phyloP scores from a whole-genome alignment of 2,113 vertebrate genomes.

The Brienomyrus brachyistius region DNA sequence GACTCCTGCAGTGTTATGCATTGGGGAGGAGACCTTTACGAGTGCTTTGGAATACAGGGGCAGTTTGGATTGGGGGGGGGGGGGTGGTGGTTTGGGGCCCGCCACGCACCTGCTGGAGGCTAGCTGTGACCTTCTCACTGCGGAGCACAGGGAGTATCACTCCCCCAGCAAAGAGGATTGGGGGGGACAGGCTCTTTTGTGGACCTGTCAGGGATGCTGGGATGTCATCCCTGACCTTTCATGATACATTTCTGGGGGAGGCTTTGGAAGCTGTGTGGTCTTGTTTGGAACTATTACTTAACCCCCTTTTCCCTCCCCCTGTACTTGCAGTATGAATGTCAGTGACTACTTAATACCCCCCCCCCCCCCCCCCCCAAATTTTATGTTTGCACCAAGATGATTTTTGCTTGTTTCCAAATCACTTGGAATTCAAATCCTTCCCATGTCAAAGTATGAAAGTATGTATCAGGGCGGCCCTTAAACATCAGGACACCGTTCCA shows the following conservation, averaged over 20 bases:
- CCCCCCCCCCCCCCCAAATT: too few relatives aligned
- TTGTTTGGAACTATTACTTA: not conserved
- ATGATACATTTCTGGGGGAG: not conserved
- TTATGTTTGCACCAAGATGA: not conserved
- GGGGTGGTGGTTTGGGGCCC: constrained; percentile 15
- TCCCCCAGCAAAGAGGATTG: constrained; percentile 27
- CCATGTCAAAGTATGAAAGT: not conserved
- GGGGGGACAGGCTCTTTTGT: constrained; percentile 19
- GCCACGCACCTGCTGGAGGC: constrained; percentile 41
- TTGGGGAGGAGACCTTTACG: constrained; percentile 46
- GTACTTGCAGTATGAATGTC: not conserved
- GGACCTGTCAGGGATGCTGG: constrained; percentile 29
- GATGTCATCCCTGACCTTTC: constrained; percentile 46
- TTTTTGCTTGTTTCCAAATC: not conserved
- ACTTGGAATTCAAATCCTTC: not conserved
- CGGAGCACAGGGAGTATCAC: constrained; percentile 32
- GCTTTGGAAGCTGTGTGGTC: not conserved
- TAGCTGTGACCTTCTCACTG: constrained; percentile 52
- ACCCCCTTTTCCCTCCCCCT: not conserved
- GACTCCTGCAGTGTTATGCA: constrained; percentile 26
- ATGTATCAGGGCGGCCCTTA: not conserved
- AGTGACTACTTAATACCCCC: not conserved
- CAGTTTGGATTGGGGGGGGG: constrained; percentile 4
- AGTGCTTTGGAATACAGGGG: constrained; percentile 12
- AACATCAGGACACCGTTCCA: not conserved